Conservation (phyloP, 2,113 vertebrate genomes). For the Rhineura floridana region DNA sequence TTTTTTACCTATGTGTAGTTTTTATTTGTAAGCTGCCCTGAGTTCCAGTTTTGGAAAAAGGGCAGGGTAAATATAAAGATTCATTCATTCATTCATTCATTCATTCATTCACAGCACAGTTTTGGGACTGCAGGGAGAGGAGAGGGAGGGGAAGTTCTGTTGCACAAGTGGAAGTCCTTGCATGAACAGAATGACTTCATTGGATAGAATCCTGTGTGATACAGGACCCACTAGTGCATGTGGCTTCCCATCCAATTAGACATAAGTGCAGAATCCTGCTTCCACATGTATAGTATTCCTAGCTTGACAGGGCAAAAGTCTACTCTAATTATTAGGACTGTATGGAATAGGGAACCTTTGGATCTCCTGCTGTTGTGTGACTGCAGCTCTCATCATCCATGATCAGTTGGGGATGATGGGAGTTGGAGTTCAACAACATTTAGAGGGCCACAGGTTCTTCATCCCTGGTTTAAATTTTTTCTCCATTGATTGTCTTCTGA, state of each 20-base stretch:
- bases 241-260: neutral
- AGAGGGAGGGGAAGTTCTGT: too few relatives aligned
- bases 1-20: too few relatives aligned
- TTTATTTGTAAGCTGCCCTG: too few relatives aligned
- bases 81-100: too few relatives aligned
- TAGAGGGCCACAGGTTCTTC: neutral
- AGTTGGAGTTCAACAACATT: neutral
- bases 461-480: neutral
- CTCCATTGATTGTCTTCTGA: neutral
- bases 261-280: neutral
- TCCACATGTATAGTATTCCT: neutral
- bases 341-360: neutral
- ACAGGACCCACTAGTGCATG: too few relatives aligned
- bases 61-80: too few relatives aligned
- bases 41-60: too few relatives aligned
- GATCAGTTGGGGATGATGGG: neutral
- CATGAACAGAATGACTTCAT: too few relatives aligned
- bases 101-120: too few relatives aligned
- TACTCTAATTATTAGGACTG: neutral
- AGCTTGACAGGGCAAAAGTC: neutral
- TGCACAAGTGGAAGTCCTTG: too few relatives aligned
- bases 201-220: too few relatives aligned
- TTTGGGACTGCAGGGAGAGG: too few relatives aligned
- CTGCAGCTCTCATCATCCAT: neutral
- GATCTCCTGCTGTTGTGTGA: neutral